Evolutionary conservation across 2,797 vertebrate genomes (phyloP).

Genomic region (Sylvilagus floridanus): DNA sequence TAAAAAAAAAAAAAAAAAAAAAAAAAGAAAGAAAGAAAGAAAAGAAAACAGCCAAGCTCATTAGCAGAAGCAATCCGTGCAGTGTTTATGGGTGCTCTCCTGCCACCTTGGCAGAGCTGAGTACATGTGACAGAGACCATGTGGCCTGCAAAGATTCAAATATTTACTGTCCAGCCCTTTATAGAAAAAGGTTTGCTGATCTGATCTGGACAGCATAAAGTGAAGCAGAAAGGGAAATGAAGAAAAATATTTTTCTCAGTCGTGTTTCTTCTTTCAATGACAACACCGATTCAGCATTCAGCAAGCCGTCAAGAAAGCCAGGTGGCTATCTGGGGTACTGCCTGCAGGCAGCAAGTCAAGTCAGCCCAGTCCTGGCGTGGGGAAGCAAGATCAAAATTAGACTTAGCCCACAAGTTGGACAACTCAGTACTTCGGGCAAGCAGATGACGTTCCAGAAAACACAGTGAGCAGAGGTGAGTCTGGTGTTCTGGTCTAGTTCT

Average conservation of each 20-base stretch:
- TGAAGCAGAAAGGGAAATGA: constrained; percentile 37
- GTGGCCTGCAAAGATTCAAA: not conserved
- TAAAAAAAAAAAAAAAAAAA: too few species aligned
- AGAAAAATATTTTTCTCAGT: constrained; percentile 48
- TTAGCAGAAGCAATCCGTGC: not conserved
- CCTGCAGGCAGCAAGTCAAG: not conserved
- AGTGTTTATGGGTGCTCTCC: not conserved
- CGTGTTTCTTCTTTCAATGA: constrained; percentile 50
- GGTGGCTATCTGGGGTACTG: not conserved
- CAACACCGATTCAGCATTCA: not conserved
- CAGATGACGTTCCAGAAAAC: constrained; percentile 8
- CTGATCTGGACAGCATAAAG: not conserved
- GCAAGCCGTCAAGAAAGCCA: not conserved
- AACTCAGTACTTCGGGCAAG: not conserved
- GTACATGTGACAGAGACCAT: not conserved
- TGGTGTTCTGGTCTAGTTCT: not conserved
- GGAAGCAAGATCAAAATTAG: constrained; percentile 14
- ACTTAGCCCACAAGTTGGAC: not conserved
- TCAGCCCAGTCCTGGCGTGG: not conserved
- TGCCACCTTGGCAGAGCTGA: not conserved
- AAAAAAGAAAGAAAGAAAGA: too few species aligned
- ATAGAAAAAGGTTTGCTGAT: not conserved
- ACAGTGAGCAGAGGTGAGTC: not conserved
- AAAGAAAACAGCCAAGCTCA: not conserved
- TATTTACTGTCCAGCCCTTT: not conserved